Evolutionary conservation across 2,888 invertebrate species (phyloP), one percentile per base, ranked within the genome.

Genomic region (Branchellion lobata): DNA sequence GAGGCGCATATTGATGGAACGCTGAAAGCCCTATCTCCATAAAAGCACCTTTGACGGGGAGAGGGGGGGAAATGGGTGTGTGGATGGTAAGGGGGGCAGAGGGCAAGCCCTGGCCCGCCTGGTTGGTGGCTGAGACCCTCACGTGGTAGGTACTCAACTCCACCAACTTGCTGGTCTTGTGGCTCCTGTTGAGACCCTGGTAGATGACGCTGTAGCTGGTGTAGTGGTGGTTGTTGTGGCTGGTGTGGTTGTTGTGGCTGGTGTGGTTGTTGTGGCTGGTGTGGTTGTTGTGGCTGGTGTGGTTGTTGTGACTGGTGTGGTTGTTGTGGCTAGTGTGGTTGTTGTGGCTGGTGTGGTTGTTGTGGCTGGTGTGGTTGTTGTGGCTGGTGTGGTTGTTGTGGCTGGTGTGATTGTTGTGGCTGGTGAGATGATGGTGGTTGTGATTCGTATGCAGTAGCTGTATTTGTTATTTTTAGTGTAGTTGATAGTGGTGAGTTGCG

Each of bases 71-170:
- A 83, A 92, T 90, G 81, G 89, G 90, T 51, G 96, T 96, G 84
- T 89, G 89, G 87, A 92, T 94, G 80, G 90, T 88, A 86, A 91
- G 90, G 77, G 91, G 90, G 80, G 90, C 90, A 3, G 93, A 93
- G 89, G 92, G 94, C 51, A 91, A 91, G 27, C 95, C 95, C 84
- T 92, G 91, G 18, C 94, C 95, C 80, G 93, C 94, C 87, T 93
- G 93, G 86, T 93, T 94, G 83, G 92, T 91, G 75, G 94, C 94
- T 84, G 92, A 92, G 85, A 96, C 93, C 84, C 94, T 91, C 90
- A 96, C 94, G 85, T 91, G 91, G 88, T 95, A 95, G 80, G 90
- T 88, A 21, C 92, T 93, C 84, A 92, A 90, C 88, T 96, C 96
- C 84, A 92, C 91, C 84, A 95, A 89, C 86, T 93, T 92, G 87